Conservation (phyloP, 2,888 invertebrate genomes). For the Enchytraeus crypticus region DNA sequence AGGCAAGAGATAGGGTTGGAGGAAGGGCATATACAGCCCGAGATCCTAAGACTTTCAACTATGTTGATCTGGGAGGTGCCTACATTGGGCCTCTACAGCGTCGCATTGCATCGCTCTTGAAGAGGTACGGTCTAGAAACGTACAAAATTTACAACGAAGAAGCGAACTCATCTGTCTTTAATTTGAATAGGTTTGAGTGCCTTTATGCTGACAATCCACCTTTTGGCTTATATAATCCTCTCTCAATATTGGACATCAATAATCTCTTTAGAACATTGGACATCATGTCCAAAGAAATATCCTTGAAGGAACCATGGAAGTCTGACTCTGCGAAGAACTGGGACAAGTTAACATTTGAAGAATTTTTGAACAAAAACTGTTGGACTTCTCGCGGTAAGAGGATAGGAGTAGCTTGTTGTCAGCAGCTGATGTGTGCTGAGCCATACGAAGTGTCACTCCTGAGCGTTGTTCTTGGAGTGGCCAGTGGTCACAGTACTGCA, state of each 20-base stretch:
- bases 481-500: constrained; percentile 26
- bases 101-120: constrained; percentile 29
- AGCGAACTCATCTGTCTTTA: constrained; percentile 27
- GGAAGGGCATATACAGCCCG: constrained; percentile 46
- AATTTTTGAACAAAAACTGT: constrained; percentile 29
- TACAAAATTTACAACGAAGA: constrained; percentile 29
- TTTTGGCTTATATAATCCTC: constrained; percentile 11
- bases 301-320: constrained; percentile 31
- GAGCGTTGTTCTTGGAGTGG: constrained; percentile 8
- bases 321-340: constrained; percentile 31
- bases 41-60: constrained; percentile 19
- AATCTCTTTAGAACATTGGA: neutral
- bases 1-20: constrained; percentile 48
- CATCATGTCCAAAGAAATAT: constrained; percentile 26
- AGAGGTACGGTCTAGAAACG: constrained; percentile 29
- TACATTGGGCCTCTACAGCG: constrained; percentile 36
- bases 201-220: neutral
- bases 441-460: neutral
- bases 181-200: neutral
- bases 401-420: neutral
- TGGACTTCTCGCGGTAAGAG: constrained; percentile 27
- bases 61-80: constrained; percentile 34
- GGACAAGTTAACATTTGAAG: constrained; percentile 32
- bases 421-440: neutral
- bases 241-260: constrained; percentile 11